A percentile compares a stretch with the other conserved stretches of the same genome.
These are phyloP conservation scores for Heteromormyrus szaboi DNA, from an alignment of 2,797 vertebrate species.

Conservation along the genomic window DNA sequence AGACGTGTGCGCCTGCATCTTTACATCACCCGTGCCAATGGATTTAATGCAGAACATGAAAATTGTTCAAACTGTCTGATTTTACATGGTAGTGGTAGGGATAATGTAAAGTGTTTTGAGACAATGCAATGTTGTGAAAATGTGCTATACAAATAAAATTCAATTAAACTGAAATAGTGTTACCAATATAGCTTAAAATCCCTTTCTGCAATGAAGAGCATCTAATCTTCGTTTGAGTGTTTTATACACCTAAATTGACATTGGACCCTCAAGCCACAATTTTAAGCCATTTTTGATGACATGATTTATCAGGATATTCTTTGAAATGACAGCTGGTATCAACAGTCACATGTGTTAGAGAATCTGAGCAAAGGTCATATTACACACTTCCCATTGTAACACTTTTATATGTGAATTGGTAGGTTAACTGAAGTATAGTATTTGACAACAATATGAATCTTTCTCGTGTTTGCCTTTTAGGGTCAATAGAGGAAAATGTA, in stretches of 20 bases:
- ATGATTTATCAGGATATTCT: neutral
- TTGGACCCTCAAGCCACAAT: neutral
- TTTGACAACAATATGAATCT: neutral
- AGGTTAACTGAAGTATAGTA: neutral
- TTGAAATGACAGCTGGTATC: neutral
- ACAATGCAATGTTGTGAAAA: neutral
- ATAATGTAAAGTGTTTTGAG: neutral
- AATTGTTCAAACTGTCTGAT: neutral
- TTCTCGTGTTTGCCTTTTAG: neutral
- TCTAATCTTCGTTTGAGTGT: neutral
- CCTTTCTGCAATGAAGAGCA: neutral
- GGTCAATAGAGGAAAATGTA: neutral
- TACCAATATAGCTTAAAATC: neutral
- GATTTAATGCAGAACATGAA: neutral
- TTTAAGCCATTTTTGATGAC: neutral
- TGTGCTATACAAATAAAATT: neutral
- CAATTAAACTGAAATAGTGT: neutral
- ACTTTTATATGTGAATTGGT: neutral
- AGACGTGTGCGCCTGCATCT: neutral
- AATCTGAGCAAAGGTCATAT: neutral
- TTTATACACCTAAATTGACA: neutral
- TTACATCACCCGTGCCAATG: neutral
- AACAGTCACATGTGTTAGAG: neutral
- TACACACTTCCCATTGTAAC: neutral
- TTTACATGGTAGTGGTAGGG: neutral